Conservation (phyloP, 1,140 invertebrate species). For the Kradibia gibbosae region DNA sequence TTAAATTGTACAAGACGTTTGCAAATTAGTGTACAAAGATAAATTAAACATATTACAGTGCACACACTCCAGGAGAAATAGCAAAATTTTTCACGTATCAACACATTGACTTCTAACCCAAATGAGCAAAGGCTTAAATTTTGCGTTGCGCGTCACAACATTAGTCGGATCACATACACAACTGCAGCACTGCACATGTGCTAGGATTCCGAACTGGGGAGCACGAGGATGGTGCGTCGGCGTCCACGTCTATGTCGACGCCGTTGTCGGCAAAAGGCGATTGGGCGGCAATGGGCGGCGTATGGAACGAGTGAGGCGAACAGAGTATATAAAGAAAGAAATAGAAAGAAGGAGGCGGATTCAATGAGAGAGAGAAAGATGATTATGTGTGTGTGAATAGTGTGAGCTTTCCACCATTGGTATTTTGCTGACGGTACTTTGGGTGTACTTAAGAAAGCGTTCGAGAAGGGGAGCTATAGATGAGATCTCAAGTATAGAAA, state of each 20-base stretch:
- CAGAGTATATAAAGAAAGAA: not conserved
- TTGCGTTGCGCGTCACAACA: not conserved
- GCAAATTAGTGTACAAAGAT: too few species aligned
- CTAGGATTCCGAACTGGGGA: constrained; percentile 6
- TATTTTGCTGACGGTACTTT: too few species aligned
- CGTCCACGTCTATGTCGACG: constrained; percentile 1
- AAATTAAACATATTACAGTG: too few species aligned
- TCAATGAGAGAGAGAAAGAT: constrained; percentile 17
- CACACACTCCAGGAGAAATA: too few species aligned
- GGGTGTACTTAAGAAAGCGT: too few species aligned
- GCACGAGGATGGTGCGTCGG: constrained; percentile 25
- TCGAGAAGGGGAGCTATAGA: not conserved
- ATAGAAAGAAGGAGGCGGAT: not conserved
- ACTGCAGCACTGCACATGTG: constrained; percentile 3
- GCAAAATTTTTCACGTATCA: not conserved
- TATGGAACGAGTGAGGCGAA: not conserved
- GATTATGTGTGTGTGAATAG: not conserved
- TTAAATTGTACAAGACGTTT: too few species aligned
- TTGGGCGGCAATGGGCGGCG: not conserved
- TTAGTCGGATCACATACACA: not conserved
- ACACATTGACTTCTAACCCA: too few species aligned
- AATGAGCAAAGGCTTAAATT: not conserved
- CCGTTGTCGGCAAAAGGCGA: not conserved
- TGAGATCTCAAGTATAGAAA: too few species aligned
- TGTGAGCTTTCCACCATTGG: too few species aligned